Percentiles rank a stretch among this genome's conserved stretches.
phyloP scores from a whole-genome alignment of 2,888 invertebrate species.

The Drosophila formosana region DNA sequence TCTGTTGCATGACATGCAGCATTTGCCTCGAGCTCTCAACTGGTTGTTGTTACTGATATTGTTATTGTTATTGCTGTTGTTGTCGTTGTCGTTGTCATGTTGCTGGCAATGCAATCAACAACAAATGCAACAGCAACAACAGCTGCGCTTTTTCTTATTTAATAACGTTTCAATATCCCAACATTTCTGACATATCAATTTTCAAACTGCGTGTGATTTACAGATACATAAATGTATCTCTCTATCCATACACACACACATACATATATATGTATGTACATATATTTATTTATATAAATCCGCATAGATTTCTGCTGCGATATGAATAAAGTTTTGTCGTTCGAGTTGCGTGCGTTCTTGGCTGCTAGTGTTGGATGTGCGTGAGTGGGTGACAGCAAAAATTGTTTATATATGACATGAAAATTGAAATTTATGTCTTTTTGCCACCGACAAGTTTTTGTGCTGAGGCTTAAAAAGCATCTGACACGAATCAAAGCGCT shows the following conservation, averaged over 20 bases:
- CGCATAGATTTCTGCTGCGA: slow-evolving; percentile 57
- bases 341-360: slow-evolving; percentile 31
- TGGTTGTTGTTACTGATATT: slow-evolving; percentile 50
- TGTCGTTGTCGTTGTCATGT: slow-evolving; percentile 49
- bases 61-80: slow-evolving; percentile 45
- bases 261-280: background rate
- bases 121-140: slow-evolving; percentile 46
- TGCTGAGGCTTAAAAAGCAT: slow-evolving; percentile 31
- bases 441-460: slow-evolving; percentile 64
- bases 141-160: slow-evolving; percentile 73
- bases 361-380: slow-evolving; percentile 7
- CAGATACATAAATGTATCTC: slow-evolving; percentile 3
- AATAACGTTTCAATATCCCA: slow-evolving; percentile 80
- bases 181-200: slow-evolving; percentile 79
- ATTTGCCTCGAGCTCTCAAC: slow-evolving; percentile 59
- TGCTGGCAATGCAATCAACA: slow-evolving; percentile 58
- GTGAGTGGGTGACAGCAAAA: slow-evolving; percentile 60
- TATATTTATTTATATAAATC: slow-evolving; percentile 18
- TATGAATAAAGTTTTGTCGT: slow-evolving; percentile 63
- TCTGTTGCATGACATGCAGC: slow-evolving; percentile 79
- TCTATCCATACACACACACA: slow-evolving; percentile 17
- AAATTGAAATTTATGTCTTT: slow-evolving; percentile 78
- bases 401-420: slow-evolving; percentile 76
- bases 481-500: slow-evolving; percentile 11
- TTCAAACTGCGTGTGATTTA: slow-evolving; percentile 60